These are phyloP conservation scores for Pollenia amentaria DNA, from an alignment of 2,888 invertebrate species.

Conservation along the genomic window DNA sequence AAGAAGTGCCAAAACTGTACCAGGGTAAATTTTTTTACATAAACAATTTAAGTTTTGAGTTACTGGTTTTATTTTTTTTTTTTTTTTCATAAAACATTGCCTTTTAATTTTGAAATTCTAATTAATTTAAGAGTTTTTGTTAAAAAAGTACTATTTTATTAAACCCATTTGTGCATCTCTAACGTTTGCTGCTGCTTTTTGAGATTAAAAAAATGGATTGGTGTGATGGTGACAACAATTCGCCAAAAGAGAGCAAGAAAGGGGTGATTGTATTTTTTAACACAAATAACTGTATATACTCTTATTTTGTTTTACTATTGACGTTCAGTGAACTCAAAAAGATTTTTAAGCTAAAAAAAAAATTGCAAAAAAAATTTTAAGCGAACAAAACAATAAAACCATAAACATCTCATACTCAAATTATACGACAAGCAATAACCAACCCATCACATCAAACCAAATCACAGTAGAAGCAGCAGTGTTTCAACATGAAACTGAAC, in stretches of 20 bases:
- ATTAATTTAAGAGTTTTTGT: too few relatives aligned
- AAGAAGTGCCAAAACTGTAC: too few relatives aligned
- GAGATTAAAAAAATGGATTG: slow-evolving; percentile 12
- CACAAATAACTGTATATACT: background rate
- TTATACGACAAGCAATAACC: slow-evolving; percentile 61
- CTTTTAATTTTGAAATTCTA: too few relatives aligned
- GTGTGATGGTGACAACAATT: slow-evolving; percentile 20
- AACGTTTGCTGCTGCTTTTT: background rate
- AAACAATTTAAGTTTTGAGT: too few relatives aligned
- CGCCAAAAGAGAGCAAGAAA: background rate
- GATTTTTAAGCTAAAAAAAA: slow-evolving; percentile 18
- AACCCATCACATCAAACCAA: slow-evolving; percentile 35
- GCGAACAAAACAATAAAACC: slow-evolving; percentile 51
- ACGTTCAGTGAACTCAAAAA: slow-evolving; percentile 82
- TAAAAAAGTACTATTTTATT: background rate
- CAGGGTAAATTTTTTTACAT: too few relatives aligned
- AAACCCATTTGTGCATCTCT: background rate
- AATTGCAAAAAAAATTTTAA: slow-evolving; percentile 25
- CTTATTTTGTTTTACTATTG: slow-evolving; percentile 78
- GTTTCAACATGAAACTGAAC: slow-evolving; percentile 16
- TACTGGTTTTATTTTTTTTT: too few relatives aligned
- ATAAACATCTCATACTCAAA: slow-evolving; percentile 61
- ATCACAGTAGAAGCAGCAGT: slow-evolving; percentile 18
- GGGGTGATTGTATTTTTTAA: background rate
- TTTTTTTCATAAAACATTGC: too few relatives aligned